Evolutionary conservation across 37 sponge, comb jelly and placozoan species (phyloP).

Genomic region (Oopsacas minuta): DNA sequence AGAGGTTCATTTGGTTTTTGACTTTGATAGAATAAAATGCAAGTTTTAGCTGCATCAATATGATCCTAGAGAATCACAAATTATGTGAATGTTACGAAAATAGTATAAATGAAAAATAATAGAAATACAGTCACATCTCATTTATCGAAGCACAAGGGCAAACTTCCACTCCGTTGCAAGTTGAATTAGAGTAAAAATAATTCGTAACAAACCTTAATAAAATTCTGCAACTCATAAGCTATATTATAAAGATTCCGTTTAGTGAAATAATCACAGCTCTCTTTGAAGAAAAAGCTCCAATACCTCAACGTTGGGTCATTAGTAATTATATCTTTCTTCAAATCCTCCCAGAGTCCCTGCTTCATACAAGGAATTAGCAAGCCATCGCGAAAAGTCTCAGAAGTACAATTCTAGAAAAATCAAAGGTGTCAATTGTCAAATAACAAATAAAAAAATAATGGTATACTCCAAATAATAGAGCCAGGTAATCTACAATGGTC

Average conservation of each 20-base stretch:
- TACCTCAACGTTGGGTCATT: constrained; percentile 32
- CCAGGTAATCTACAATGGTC: neutral
- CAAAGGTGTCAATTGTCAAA: neutral
- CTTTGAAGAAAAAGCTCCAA: constrained; percentile 31
- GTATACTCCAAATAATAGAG: neutral
- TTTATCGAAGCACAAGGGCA: too few species aligned
- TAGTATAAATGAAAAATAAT: too few species aligned
- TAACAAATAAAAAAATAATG: neutral
- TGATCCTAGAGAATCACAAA: too few species aligned
- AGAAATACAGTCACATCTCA: too few species aligned
- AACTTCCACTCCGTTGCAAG: too few species aligned
- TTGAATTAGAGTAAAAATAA: too few species aligned
- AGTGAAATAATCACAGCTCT: constrained; percentile 8
- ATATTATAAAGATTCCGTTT: constrained; percentile 1
- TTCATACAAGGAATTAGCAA: constrained; percentile 58
- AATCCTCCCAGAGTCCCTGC: constrained; percentile 30
- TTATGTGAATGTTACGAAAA: too few species aligned
- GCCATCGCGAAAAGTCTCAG: constrained; percentile 63
- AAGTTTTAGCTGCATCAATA: neutral
- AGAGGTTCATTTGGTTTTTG: neutral
- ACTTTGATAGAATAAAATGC: neutral
- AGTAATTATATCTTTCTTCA: constrained; percentile 32
- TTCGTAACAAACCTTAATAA: neutral
- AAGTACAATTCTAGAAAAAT: constrained; percentile 36
- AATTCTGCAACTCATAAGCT: constrained; percentile 5